Evolutionary conservation across 53 echinoderm and acorn worm genomes (phyloP).

Genomic region (Paracentrotus lividus): DNA sequence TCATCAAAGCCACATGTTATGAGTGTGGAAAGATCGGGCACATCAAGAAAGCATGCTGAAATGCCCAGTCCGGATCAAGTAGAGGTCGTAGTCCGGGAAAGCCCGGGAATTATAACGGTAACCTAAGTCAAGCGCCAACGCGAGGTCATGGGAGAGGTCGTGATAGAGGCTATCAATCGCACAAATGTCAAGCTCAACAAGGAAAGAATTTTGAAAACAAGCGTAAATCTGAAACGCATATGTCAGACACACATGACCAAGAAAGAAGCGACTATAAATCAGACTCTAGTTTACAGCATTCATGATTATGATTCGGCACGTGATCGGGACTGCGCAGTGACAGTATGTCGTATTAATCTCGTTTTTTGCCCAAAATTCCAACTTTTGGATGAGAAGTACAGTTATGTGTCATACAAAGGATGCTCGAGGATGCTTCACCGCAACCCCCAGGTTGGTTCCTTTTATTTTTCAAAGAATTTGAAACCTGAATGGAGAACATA

Average conservation of each 20-base stretch:
- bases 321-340: too few relatives aligned
- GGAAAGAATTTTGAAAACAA: neutral
- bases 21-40: constrained; percentile 68
- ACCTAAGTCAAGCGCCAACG: constrained; percentile 56
- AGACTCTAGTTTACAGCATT: too few relatives aligned
- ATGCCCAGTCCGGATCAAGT: neutral
- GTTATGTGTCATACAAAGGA: too few relatives aligned
- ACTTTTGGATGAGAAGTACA: too few relatives aligned
- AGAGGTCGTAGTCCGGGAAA: too few relatives aligned
- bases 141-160: neutral
- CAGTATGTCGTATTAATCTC: too few relatives aligned
- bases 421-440: too few relatives aligned
- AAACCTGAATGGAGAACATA: neutral
- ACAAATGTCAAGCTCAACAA: neutral
- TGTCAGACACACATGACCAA: constrained; percentile 25
- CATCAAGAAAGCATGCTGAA: constrained; percentile 54
- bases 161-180: too few relatives aligned
- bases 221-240: constrained; percentile 31
- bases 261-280: too few relatives aligned
- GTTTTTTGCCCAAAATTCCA: too few relatives aligned
- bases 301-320: too few relatives aligned
- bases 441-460: neutral
- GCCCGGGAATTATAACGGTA: too few relatives aligned
- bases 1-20: constrained; percentile 35
- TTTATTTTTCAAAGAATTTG: neutral